Percentiles rank a stretch among this genome's conserved stretches.
Evolutionary conservation across 2,888 invertebrate species (phyloP).

Genomic region (Stictocephala bisonia): DNA sequence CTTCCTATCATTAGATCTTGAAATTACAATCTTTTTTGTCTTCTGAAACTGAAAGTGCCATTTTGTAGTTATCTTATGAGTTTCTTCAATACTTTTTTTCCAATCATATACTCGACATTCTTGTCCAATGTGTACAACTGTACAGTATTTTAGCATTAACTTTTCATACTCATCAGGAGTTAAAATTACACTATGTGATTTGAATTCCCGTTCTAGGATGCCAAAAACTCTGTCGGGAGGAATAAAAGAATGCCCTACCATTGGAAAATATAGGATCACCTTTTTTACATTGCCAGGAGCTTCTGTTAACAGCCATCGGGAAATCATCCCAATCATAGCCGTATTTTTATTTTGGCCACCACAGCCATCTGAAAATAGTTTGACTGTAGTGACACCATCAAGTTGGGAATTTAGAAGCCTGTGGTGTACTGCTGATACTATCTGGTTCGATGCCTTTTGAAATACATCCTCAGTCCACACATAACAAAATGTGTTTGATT

Average conservation of each 20-base stretch:
- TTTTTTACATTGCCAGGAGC: slow-evolving; percentile 48
- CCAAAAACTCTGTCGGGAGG: slow-evolving; percentile 59
- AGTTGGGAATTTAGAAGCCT: slow-evolving; percentile 9
- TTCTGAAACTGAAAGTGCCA: too few relatives aligned
- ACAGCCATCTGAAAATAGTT: slow-evolving; percentile 43
- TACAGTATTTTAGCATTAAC: too few relatives aligned
- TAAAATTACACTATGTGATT: too few relatives aligned
- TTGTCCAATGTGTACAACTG: too few relatives aligned
- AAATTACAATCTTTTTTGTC: too few relatives aligned
- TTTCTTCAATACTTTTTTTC: too few relatives aligned
- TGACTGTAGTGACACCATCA: slow-evolving; percentile 2
- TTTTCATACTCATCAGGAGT: too few relatives aligned
- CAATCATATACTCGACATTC: too few relatives aligned
- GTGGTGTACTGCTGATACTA: slow-evolving; percentile 20
- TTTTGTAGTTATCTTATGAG: too few relatives aligned
- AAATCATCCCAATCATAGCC: slow-evolving; percentile 57
- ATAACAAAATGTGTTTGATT: background rate
- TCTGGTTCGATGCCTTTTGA: slow-evolving; percentile 14
- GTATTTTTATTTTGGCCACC: slow-evolving; percentile 59
- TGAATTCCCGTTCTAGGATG: too few relatives aligned
- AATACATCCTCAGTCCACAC: background rate
- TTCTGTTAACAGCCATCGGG: slow-evolving; percentile 53
- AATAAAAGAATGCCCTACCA: slow-evolving; percentile 59
- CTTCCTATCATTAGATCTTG: too few relatives aligned
- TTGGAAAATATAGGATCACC: slow-evolving; percentile 57